Base-by-base conservation (phyloP, 2,113 vertebrate genomes). In the Cryptotis parvus region DNA sequence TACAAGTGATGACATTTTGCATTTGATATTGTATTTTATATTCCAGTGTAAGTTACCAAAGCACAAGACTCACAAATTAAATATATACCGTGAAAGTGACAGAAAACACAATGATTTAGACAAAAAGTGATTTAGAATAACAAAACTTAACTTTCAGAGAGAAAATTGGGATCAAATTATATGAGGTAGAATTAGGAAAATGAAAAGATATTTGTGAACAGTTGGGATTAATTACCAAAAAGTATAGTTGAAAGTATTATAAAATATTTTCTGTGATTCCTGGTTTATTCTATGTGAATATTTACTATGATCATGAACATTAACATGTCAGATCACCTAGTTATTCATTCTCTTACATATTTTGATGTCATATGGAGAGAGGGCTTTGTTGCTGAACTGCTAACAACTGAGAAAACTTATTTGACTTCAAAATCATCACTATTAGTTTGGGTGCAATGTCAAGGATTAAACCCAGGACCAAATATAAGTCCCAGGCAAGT, bases 1-100 rank as follows among this genome's bases (percentile, higher is more conserved):
- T n/a, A n/a, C n/a, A n/a, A n/a, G n/a, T 96, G 82, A 93, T 63
- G 90, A 61, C 72, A 95, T 45, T 12, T 94, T 70, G 86, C 45
- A 72, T 92, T 37, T 79, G 72, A 93, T 41, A 82, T 18, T 91
- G 39, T 66, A 7, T 6, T 78, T 94, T 86, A 43, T 93, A 84
- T n/a, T 16, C 6, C 5, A 61, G 24, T 2, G 81, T 66, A 72
- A 6, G 6, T 5, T 70, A 0, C 24, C 83, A 72, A 9, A 79
- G 31, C 4, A 1, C 29, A 66, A 79, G 9, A 83, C 79, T 84
- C 7, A 90, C 18, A 80, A 29, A 37, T 58, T 39, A 65, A 49
- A 5, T 29, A 27, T 5, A 6, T 1, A 79, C 18, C 84, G 88
- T 39, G 41, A 91, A 95, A 90, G 18, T 41, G 0, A 86, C 6